Evolutionary conservation across 1,140 invertebrate species (phyloP).

Genomic region (Drosophila simulans): DNA sequence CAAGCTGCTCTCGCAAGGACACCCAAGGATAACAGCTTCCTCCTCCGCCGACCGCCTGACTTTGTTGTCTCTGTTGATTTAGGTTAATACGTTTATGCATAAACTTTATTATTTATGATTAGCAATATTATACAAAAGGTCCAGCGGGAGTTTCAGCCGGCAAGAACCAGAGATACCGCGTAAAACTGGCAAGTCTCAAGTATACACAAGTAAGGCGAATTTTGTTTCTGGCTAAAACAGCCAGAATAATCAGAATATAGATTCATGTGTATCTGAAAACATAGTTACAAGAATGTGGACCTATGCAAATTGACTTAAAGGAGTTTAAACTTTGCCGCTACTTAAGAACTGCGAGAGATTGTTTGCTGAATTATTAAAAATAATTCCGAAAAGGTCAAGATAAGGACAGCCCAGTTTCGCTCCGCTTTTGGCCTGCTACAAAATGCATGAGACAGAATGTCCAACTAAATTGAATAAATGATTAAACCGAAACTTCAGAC

Average conservation of each 20-base stretch:
- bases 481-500: slow-evolving; percentile 69
- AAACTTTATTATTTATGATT: slow-evolving; percentile 82
- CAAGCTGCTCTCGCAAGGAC: slow-evolving; percentile 60
- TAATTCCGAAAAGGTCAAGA: slow-evolving; percentile 70
- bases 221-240: too few species aligned
- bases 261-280: too few species aligned
- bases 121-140: slow-evolving; percentile 63
- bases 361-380: slow-evolving; percentile 72
- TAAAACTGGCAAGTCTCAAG: too few species aligned
- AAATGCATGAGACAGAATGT: slow-evolving; percentile 79
- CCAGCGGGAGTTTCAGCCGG: slow-evolving; percentile 18
- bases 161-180: neutral
- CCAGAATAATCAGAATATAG: neutral
- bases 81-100: slow-evolving; percentile 80
- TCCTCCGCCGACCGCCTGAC: neutral
- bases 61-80: slow-evolving; percentile 63
- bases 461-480: slow-evolving; percentile 82
- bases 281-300: too few species aligned
- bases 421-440: slow-evolving; percentile 52
- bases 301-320: neutral
- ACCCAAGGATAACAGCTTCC: slow-evolving; percentile 24
- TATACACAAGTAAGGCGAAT: neutral
- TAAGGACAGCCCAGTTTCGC: slow-evolving; percentile 40
- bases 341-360: slow-evolving; percentile 13
- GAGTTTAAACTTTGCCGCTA: neutral